These are phyloP conservation scores for Caranx ignobilis DNA, from an alignment of 2,113 vertebrate species.

Conservation along the genomic window DNA sequence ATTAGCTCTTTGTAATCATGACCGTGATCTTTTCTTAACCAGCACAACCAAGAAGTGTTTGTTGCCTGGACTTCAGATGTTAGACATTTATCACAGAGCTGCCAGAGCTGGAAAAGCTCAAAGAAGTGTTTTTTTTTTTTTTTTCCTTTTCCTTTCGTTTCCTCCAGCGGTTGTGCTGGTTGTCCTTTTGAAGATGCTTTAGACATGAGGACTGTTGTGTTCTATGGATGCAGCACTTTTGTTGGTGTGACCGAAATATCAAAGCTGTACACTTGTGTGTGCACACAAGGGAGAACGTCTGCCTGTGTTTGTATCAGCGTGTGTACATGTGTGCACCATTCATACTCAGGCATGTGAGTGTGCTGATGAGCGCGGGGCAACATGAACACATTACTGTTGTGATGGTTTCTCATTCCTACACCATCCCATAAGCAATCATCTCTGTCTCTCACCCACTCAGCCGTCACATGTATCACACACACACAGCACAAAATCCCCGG, in stretches of 20 bases:
- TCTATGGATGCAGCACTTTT: background rate
- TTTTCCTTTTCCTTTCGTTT: background rate
- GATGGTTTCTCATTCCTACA: constrained; percentile 67
- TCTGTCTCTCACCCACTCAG: constrained; percentile 66
- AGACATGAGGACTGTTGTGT: background rate
- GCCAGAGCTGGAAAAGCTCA: background rate
- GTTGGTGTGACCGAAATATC: background rate
- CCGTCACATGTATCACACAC: constrained; percentile 65
- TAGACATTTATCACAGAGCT: background rate
- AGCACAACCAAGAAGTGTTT: background rate
- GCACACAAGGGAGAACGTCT: background rate
- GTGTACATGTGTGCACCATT: background rate
- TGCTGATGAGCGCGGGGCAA: constrained; percentile 40
- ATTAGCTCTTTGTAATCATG: background rate
- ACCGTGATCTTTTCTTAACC: background rate
- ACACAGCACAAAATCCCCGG: constrained; percentile 55
- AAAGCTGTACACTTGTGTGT: background rate
- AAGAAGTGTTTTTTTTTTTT: background rate
- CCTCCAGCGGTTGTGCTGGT: too few relatives aligned
- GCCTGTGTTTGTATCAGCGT: background rate
- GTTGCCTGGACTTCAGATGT: background rate
- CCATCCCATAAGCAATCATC: constrained; percentile 77
- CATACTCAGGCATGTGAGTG: constrained; percentile 1
- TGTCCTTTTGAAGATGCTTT: background rate
- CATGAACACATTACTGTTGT: constrained; percentile 42